phyloP scores from a whole-genome alignment of 2,113 vertebrate genomes.

The Pseudonaja textilis region DNA sequence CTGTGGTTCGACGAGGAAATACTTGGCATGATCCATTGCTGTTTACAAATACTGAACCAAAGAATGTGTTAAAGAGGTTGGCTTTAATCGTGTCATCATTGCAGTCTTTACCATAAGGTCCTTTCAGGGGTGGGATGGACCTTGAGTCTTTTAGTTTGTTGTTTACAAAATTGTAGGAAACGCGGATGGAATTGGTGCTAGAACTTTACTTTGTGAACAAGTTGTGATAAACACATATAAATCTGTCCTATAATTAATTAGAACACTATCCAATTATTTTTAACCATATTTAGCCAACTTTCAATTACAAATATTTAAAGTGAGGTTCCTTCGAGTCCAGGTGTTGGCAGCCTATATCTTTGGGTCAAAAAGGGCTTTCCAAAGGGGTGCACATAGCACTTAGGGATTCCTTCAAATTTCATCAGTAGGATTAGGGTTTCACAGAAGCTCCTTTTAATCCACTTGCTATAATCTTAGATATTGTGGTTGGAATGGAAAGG shows the following conservation, averaged over 20 bases:
- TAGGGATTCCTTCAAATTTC: background rate
- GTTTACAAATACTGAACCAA: too few relatives aligned
- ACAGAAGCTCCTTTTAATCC: background rate
- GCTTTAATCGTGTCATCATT: too few relatives aligned
- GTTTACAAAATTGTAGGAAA: too few relatives aligned
- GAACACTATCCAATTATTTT: background rate
- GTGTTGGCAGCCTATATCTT: background rate
- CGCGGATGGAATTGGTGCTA: background rate
- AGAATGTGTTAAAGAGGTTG: too few relatives aligned
- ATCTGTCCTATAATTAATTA: background rate
- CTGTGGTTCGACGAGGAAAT: too few relatives aligned
- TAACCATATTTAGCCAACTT: background rate
- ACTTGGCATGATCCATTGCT: too few relatives aligned
- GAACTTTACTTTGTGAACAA: background rate
- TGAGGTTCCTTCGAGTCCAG: background rate
- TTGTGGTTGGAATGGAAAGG: background rate
- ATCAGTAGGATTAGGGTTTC: background rate
- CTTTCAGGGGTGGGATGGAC: too few relatives aligned
- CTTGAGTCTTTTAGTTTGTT: too few relatives aligned
- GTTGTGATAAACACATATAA: background rate
- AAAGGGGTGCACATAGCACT: background rate
- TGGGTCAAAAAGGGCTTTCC: background rate
- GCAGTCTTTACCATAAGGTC: too few relatives aligned
- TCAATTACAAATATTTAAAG: background rate
- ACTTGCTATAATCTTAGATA: background rate